phyloP scores from a whole-genome alignment of 2,797 vertebrate genomes.

The Ambastaia sidthimunki region DNA sequence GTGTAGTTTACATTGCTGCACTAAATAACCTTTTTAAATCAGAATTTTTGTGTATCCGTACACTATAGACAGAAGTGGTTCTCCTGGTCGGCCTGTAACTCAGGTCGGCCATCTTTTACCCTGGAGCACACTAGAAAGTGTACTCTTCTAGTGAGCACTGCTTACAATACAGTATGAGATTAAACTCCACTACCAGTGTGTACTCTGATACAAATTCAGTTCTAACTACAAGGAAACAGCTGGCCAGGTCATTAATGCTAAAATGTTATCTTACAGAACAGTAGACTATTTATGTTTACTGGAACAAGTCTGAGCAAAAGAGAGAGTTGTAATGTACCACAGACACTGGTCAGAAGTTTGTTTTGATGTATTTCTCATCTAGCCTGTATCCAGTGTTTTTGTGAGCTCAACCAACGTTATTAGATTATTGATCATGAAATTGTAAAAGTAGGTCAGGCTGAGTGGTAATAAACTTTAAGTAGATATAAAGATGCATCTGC shows the following conservation, averaged over 20 bases:
- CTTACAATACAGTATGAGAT: not conserved
- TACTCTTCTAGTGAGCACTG: not conserved
- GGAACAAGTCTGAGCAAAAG: not conserved
- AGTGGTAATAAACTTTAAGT: conserved; percentile 11
- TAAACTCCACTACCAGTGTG: too few relatives aligned
- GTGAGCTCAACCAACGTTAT: conserved; percentile 24
- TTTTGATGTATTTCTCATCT: conserved; percentile 30
- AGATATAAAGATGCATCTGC: not conserved
- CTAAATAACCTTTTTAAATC: too few relatives aligned
- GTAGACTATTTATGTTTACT: conserved; percentile 17
- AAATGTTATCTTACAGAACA: conserved; percentile 12
- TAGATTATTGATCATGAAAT: conserved; percentile 54
- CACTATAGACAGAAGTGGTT: too few relatives aligned
- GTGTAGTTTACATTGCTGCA: too few relatives aligned
- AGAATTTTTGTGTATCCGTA: too few relatives aligned
- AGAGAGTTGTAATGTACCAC: conserved; percentile 6
- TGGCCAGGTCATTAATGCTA: not conserved
- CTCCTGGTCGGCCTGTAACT: too few relatives aligned
- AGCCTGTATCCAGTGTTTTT: conserved; percentile 16
- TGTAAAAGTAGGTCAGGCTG: conserved; percentile 37
- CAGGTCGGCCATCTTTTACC: too few relatives aligned
- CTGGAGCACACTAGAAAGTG: not conserved
- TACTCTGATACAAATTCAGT: too few relatives aligned
- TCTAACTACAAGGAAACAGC: not conserved
- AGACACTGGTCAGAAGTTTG: not conserved